Evolutionary conservation across 2,113 vertebrate species (phyloP).

Genomic region (Sapajus apella): DNA sequence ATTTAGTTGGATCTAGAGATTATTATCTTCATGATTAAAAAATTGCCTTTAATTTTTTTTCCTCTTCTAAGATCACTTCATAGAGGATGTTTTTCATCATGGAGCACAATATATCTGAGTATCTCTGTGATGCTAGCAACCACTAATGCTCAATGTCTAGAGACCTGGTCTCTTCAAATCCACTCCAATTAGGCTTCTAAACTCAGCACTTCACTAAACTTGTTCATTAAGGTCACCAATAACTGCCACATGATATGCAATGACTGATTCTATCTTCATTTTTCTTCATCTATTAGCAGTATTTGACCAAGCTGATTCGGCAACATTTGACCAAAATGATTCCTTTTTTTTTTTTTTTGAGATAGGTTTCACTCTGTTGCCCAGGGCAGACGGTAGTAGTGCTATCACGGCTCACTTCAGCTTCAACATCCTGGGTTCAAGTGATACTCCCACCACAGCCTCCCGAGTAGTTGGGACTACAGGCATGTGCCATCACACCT

Average conservation of each 20-base stretch:
- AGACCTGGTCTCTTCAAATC: neutral
- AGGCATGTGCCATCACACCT: no score
- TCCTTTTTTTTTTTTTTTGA: neutral
- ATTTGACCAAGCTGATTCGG: neutral
- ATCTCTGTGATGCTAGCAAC: neutral
- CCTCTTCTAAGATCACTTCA: neutral
- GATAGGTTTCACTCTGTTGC: no score
- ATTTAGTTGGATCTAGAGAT: neutral
- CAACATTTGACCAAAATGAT: neutral
- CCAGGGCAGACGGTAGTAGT: no score
- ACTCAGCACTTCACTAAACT: neutral
- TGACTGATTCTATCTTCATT: neutral
- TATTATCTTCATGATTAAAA: neutral
- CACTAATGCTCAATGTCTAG: neutral
- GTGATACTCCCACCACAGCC: no score
- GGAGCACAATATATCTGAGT: neutral
- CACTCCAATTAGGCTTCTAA: neutral
- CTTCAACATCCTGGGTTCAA: no score
- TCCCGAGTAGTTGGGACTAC: no score
- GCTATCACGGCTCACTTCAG: no score
- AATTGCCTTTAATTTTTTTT: neutral
- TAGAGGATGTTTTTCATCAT: neutral
- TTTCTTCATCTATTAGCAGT: neutral
- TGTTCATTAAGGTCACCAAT: neutral
- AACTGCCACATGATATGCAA: neutral